Percentiles rank a stretch among this genome's conserved stretches.
phyloP scores from a whole-genome alignment of 2,113 vertebrate species.

The Ptilonorhynchus violaceus region DNA sequence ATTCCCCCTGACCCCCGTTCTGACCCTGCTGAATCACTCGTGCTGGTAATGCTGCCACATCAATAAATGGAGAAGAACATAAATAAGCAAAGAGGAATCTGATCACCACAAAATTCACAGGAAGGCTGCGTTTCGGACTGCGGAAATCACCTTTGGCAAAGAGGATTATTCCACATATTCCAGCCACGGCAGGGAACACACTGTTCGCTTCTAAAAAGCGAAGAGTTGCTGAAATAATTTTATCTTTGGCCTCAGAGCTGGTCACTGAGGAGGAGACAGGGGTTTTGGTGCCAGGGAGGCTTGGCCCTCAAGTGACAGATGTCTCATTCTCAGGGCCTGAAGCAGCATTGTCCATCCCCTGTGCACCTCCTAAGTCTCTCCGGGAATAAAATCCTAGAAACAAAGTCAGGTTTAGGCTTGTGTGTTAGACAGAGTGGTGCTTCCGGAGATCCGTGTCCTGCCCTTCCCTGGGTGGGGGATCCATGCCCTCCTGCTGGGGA shows the following conservation, averaged over 20 bases:
- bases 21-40: not conserved
- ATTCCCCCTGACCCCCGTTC: not conserved
- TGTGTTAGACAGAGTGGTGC: accelerated
- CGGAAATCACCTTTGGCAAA: not conserved
- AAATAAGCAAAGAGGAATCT: not conserved
- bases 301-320: not conserved
- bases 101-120: not conserved
- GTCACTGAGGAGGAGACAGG: not conserved
- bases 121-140: not conserved
- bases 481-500: not conserved
- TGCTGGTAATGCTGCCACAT: not conserved
- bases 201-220: not conserved
- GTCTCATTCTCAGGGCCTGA: not conserved
- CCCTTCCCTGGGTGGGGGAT: not conserved
- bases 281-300: not conserved
- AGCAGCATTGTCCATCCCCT: not conserved
- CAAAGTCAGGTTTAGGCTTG: not conserved
- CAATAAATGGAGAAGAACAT: not conserved
- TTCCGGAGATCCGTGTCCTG: accelerated
- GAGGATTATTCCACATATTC: not conserved
- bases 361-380: not conserved
- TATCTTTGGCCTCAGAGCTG: not conserved
- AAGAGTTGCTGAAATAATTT: not conserved
- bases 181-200: not conserved
- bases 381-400: not conserved